These are phyloP conservation scores for Nemoura dubitans DNA, from an alignment of 2,888 invertebrate genomes.

Conservation along the genomic window DNA sequence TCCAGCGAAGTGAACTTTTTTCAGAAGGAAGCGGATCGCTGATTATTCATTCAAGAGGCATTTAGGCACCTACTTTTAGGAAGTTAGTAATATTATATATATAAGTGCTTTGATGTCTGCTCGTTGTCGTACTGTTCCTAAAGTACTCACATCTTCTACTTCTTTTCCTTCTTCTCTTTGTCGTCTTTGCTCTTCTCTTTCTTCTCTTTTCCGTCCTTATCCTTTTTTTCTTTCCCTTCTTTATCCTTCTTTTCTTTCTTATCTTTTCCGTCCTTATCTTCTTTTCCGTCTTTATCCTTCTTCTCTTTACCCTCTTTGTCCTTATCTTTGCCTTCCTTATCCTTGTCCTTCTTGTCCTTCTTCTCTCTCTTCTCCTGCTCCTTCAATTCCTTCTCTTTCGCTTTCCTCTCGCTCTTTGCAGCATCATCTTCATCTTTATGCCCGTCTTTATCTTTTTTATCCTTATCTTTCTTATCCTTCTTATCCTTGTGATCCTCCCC, in stretches of 20 bases:
- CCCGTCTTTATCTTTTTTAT: too few relatives aligned
- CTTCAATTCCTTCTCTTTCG: too few relatives aligned
- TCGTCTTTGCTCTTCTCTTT: not conserved
- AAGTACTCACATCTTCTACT: not conserved
- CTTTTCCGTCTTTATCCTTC: not conserved
- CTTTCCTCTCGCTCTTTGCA: too few relatives aligned
- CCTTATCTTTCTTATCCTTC: too few relatives aligned
- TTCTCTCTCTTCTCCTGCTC: not conserved
- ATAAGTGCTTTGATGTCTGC: too few relatives aligned
- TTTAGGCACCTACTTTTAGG: too few relatives aligned
- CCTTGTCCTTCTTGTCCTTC: not conserved
- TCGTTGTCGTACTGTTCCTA: not conserved
- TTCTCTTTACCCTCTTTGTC: not conserved
- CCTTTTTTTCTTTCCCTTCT: not conserved
- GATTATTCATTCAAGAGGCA: too few relatives aligned
- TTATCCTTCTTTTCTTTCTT: not conserved
- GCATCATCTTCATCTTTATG: too few relatives aligned
- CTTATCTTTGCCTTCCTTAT: not conserved
- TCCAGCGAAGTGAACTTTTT: too few relatives aligned
- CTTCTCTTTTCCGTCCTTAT: not conserved
- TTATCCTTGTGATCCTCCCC: not conserved
- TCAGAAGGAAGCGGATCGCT: too few relatives aligned
- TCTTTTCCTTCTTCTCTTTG: not conserved
- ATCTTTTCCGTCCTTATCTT: not conserved
- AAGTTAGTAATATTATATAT: too few relatives aligned